A percentile compares a stretch with the other conserved stretches of the same genome.
Evolutionary conservation across 2,113 vertebrate genomes (phyloP).

Genomic region (Danio rerio): DNA sequence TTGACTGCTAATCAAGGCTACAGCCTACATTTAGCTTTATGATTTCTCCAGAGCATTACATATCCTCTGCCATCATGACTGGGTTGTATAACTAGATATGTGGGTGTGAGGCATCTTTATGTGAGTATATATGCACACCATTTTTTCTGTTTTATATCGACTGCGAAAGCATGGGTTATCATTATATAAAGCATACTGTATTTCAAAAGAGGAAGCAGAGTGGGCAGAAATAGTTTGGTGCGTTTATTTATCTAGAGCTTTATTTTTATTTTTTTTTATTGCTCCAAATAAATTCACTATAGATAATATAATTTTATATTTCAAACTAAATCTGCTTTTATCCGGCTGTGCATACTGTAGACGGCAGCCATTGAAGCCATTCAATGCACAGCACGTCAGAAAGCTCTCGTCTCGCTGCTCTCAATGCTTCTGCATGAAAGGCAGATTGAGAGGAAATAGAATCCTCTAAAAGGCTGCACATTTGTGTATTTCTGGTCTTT

Average conservation of each 20-base stretch:
- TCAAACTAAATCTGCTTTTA: not conserved
- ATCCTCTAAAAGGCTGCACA: constrained; percentile 10
- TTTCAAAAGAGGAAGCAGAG: not conserved
- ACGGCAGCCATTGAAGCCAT: not conserved
- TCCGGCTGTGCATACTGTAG: not conserved
- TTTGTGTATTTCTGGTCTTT: constrained; percentile 23
- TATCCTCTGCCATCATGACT: not conserved
- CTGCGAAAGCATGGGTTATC: not conserved
- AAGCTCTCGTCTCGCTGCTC: not conserved
- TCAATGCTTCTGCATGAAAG: not conserved
- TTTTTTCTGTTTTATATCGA: not conserved
- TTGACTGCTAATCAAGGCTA: constrained; percentile 12
- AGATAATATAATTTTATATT: not conserved
- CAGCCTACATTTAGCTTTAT: not conserved
- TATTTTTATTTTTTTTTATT: too few relatives aligned
- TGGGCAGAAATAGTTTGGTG: not conserved
- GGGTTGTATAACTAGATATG: constrained; percentile 13
- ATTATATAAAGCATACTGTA: not conserved
- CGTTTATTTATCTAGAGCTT: not conserved
- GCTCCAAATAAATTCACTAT: not conserved
- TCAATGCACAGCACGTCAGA: not conserved
- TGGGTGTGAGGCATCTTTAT: constrained; percentile 1
- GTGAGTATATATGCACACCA: not conserved
- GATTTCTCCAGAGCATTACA: constrained; percentile 1
- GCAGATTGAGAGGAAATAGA: constrained; percentile 2